A percentile compares a stretch with the other conserved stretches of the same genome.
Evolutionary conservation across 2,113 vertebrate genomes (phyloP).

Genomic region (Sapajus apella): DNA sequence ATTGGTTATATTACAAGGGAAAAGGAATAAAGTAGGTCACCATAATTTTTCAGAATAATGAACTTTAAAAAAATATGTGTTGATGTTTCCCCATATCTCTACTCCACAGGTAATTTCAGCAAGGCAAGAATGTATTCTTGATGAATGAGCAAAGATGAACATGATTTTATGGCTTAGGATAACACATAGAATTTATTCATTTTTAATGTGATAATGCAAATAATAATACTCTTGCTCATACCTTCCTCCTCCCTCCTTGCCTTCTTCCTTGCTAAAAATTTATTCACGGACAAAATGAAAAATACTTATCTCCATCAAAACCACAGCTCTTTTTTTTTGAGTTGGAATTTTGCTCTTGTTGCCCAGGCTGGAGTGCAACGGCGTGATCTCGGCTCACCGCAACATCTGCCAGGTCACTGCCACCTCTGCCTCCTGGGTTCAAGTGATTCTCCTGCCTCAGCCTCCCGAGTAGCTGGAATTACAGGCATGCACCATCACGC

Average conservation of each 20-base stretch:
- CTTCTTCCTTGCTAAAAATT: background rate
- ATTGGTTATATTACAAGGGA: background rate
- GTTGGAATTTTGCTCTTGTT: no score
- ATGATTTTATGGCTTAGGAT: background rate
- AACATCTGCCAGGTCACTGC: no score
- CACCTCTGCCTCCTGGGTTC: no score
- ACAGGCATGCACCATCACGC: no score
- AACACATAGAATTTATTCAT: background rate
- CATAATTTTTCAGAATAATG: conserved; percentile 16
- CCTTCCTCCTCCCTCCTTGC: background rate
- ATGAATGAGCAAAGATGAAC: background rate
- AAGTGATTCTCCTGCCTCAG: no score
- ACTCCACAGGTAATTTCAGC: background rate
- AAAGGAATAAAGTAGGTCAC: background rate
- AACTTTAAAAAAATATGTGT: background rate
- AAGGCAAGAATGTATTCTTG: background rate
- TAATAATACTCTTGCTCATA: background rate
- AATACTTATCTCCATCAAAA: background rate
- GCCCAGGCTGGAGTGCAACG: no score
- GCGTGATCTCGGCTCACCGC: no score
- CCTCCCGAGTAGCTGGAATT: no score
- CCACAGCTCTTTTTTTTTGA: background rate
- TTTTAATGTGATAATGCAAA: background rate
- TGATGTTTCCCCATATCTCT: background rate
- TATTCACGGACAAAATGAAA: background rate